Evolutionary conservation across 2,113 vertebrate species (phyloP), one percentile per base, ranked within the genome.

Genomic region (Cyanistes caeruleus): DNA sequence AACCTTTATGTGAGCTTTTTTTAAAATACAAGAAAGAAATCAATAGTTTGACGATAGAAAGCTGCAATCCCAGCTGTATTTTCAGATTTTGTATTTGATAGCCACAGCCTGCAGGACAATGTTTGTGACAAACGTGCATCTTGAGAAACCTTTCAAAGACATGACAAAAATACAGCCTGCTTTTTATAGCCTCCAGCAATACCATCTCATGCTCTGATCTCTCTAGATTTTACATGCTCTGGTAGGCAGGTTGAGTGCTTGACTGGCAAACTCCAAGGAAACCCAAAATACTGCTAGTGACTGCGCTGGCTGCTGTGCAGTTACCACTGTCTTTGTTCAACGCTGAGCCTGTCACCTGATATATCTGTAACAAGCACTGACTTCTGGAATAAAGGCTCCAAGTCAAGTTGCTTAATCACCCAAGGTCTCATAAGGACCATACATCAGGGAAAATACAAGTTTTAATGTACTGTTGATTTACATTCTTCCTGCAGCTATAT

Each of bases 111-210:
- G 60, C 44, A 75, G 68, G 83, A 75, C 17, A 30, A 23, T 52
- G 22, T 76, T 82, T 82, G 24, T 81, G 85, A 92, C 73, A 96
- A 92, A 93, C 31, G 17, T 68, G 56, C 43, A 20, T 75, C 84
- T 88, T 84, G 83, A 92, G 60, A 89, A 86, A 86, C 3, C 60
- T 89, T 93, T 94, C 85, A 94, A 90, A 91, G 43, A 77, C 39
- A 56, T 49, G 67, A 96, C 30, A 88, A 94, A 95, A 92, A 69
- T 44, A 35, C 30, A 74, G 10, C 33, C 69, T 31, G 60, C 25
- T 74, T 49, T 84, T 86, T 81, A 52, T 60, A 86, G 90, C 92
- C 92, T 96, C 72, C 83, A 92, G 95, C 92, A 77, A 88, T n/a
- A 75, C 75, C 60, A 84, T 55, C 82, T 90, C 7, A 2, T 43